A percentile compares a stretch with the other conserved stretches of the same genome.
Conservation (phyloP, 2,888 invertebrate genomes). For the Odontothrips loti region DNA sequence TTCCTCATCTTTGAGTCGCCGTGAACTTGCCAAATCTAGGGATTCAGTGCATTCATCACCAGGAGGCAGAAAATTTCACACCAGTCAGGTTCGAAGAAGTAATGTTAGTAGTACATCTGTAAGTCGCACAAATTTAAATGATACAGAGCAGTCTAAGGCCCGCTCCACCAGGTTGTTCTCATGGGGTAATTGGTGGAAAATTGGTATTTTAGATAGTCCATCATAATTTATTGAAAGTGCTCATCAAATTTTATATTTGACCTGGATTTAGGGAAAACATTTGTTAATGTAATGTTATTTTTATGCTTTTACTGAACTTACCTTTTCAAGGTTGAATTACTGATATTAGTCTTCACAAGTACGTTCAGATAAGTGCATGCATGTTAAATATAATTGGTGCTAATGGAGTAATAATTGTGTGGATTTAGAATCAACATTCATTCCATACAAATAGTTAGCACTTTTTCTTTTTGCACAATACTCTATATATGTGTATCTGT, state of each 20-base stretch:
- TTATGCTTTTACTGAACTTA: slow-evolving; percentile 14
- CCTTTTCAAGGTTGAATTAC: not conserved
- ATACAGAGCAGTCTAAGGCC: not conserved
- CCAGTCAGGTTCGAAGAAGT: slow-evolving; percentile 9
- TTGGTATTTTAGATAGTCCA: slow-evolving; percentile 14
- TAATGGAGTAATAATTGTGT: not conserved
- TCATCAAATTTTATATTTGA: not conserved
- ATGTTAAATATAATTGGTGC: not conserved
- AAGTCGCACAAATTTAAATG: slow-evolving; percentile 23
- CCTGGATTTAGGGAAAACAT: not conserved
- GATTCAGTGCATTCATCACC: slow-evolving; percentile 6
- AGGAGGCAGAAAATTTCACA: slow-evolving; percentile 3
- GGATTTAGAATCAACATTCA: not conserved
- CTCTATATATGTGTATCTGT: not conserved
- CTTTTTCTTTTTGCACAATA: not conserved
- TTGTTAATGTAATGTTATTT: slow-evolving; percentile 23
- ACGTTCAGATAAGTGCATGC: not conserved
- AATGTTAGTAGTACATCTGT: slow-evolving; percentile 8
- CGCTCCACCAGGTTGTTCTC: slow-evolving; percentile 10
- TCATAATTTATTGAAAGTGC: not conserved
- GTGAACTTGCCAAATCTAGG: slow-evolving; percentile 19
- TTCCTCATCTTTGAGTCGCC: not conserved
- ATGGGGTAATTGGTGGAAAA: slow-evolving; percentile 12
- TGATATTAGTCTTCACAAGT: slow-evolving; percentile 6
- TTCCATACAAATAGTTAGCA: not conserved